A percentile compares a stretch with the other conserved stretches of the same genome.
phyloP scores from a whole-genome alignment of 1,140 invertebrate genomes.

The Atta colombica region DNA sequence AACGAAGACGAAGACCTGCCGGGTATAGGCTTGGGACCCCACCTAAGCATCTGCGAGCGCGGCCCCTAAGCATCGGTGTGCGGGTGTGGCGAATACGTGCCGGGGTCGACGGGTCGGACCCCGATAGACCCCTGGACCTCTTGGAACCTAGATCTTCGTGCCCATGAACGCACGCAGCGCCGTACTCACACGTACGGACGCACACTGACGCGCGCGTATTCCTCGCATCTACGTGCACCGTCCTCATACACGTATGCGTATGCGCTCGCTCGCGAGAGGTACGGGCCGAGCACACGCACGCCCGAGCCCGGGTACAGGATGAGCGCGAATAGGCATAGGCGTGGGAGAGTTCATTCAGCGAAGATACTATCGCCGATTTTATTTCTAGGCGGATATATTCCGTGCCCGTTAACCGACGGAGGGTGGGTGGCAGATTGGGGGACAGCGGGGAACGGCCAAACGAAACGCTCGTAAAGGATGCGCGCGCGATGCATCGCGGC shows the following conservation, averaged over 20 bases:
- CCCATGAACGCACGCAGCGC: slow-evolving; percentile 74
- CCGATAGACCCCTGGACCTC: slow-evolving; percentile 78
- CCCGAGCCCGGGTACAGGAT: slow-evolving; percentile 63
- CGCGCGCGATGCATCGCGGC: slow-evolving; percentile 57
- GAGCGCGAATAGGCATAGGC: slow-evolving; percentile 82
- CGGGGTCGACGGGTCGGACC: slow-evolving; percentile 84
- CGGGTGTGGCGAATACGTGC: slow-evolving; percentile 87
- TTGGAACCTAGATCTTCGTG: slow-evolving; percentile 73
- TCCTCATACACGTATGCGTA: slow-evolving; percentile 9
- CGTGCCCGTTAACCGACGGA: slow-evolving; percentile 80
- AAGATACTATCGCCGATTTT: slow-evolving; percentile 87
- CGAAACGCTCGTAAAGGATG: slow-evolving; percentile 78
- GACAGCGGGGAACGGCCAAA: slow-evolving; percentile 73
- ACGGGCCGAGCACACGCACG: slow-evolving; percentile 62
- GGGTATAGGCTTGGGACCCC: slow-evolving; percentile 74
- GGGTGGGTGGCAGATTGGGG: slow-evolving; percentile 44
- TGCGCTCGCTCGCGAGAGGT: slow-evolving; percentile 19
- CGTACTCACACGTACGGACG: slow-evolving; percentile 38
- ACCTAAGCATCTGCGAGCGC: slow-evolving; percentile 81
- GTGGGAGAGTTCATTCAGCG: slow-evolving; percentile 87
- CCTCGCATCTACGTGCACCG: not conserved
- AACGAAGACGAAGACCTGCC: slow-evolving; percentile 56
- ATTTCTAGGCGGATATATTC: slow-evolving; percentile 85
- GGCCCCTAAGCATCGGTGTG: slow-evolving; percentile 82
- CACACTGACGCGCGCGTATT: slow-evolving; percentile 19